Conservation (phyloP, 2,113 vertebrate species). For the Scomber scombrus region DNA sequence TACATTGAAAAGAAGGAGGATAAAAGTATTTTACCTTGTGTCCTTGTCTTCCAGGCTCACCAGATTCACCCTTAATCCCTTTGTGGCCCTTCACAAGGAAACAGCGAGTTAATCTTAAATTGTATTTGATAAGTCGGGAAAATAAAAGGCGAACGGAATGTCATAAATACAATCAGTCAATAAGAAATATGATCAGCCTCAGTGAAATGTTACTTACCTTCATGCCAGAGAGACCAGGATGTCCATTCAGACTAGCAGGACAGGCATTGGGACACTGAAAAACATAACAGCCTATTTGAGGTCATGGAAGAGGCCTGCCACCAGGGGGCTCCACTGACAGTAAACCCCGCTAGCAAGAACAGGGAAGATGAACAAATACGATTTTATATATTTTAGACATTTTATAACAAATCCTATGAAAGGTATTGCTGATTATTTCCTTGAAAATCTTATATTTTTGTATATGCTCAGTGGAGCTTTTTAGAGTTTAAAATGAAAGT, state of each 20-base stretch:
- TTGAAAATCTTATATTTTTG: too few species aligned
- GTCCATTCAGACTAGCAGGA: slow-evolving; percentile 87
- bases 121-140: background rate
- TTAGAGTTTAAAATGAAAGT: too few species aligned
- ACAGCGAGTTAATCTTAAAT: background rate
- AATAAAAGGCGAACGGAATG: background rate
- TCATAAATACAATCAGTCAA: background rate
- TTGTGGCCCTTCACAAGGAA: slow-evolving; percentile 91
- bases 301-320: slow-evolving; percentile 60
- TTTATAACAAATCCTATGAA: background rate
- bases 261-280: slow-evolving; percentile 95
- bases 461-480: too few species aligned
- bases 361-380: background rate
- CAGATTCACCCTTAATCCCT: slow-evolving; percentile 94
- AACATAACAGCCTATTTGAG: slow-evolving; percentile 68
- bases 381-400: background rate
- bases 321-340: slow-evolving; percentile 49
- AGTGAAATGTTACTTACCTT: slow-evolving; percentile 84
- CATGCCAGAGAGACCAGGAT: slow-evolving; percentile 94
- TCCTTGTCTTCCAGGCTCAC: slow-evolving; percentile 97
- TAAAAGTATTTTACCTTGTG: slow-evolving; percentile 90
- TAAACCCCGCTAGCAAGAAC: background rate
- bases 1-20: background rate
- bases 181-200: background rate
- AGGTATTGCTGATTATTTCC: background rate